Percentiles rank a stretch among this genome's conserved stretches.
Conservation (phyloP, 2,888 invertebrate species). For the Dryocosmus kuriphilus region DNA sequence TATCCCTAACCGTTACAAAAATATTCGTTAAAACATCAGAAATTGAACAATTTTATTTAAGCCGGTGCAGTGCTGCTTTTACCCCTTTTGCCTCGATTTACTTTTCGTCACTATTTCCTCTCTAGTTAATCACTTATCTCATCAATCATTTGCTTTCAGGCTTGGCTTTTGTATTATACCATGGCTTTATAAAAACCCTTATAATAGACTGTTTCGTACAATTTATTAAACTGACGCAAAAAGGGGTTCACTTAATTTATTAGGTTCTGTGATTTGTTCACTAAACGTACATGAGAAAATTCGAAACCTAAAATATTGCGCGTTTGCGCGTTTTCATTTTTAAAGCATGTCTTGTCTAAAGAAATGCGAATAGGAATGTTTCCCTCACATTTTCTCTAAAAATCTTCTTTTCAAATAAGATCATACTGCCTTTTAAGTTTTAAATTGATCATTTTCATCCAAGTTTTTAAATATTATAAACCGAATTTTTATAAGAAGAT, state of each 20-base stretch:
- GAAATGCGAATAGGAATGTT: not conserved
- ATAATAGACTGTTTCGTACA: not conserved
- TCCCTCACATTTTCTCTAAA: not conserved
- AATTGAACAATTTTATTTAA: not conserved
- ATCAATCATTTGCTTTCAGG: constrained; percentile 24
- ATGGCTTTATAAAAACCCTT: constrained; percentile 13
- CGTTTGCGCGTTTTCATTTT: not conserved
- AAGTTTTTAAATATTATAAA: not conserved
- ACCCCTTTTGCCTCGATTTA: not conserved
- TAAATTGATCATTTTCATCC: not conserved
- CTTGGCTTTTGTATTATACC: not conserved
- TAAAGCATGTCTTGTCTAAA: not conserved
- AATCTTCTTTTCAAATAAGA: not conserved
- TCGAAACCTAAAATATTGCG: not conserved
- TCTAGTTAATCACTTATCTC: constrained; percentile 14
- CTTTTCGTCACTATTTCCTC: not conserved
- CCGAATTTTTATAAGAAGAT: not conserved
- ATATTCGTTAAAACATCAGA: not conserved
- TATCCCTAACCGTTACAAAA: no score
- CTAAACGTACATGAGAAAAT: not conserved
- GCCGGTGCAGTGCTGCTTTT: not conserved
- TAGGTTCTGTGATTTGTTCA: not conserved
- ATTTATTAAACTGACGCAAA: not conserved
- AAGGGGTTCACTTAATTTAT: not conserved
- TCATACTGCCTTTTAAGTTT: not conserved